These are phyloP conservation scores for Callitettix versicolor DNA, from an alignment of 1,140 invertebrate genomes.

Conservation along the genomic window DNA sequence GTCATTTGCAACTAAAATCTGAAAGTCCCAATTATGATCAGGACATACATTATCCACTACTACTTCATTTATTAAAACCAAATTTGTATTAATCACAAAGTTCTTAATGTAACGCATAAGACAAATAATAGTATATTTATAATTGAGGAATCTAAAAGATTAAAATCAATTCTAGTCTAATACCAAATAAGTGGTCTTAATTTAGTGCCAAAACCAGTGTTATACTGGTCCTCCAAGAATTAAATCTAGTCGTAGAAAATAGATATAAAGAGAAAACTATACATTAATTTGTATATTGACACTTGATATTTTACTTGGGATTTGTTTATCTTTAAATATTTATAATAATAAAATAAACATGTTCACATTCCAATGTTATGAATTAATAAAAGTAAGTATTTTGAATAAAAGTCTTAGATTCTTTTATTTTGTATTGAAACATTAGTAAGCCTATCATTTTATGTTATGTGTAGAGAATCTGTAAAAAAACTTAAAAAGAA, in stretches of 20 bases:
- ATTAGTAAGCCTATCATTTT: too few species aligned
- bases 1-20: constrained; percentile 47
- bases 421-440: too few species aligned
- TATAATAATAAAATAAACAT: too few species aligned
- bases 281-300: too few species aligned
- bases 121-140: constrained; percentile 10
- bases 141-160: background rate
- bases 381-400: too few species aligned
- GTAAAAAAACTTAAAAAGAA: too few species aligned
- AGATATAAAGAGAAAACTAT: too few species aligned
- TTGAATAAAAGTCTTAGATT: too few species aligned
- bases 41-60: constrained; percentile 54
- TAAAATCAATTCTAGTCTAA: background rate
- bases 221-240: background rate
- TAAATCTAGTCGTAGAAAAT: constrained; percentile 5
- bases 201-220: constrained; percentile 13
- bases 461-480: too few species aligned
- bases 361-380: too few species aligned
- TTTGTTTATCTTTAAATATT: too few species aligned
- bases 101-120: constrained; percentile 1
- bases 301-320: too few species aligned
- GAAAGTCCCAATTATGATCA: constrained; percentile 48
- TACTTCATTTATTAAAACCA: constrained; percentile 40
- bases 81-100: background rate
- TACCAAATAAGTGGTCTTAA: constrained; percentile 9